Evolutionary conservation across 2,888 invertebrate genomes (phyloP).

Genomic region (Tipula vernalis): DNA sequence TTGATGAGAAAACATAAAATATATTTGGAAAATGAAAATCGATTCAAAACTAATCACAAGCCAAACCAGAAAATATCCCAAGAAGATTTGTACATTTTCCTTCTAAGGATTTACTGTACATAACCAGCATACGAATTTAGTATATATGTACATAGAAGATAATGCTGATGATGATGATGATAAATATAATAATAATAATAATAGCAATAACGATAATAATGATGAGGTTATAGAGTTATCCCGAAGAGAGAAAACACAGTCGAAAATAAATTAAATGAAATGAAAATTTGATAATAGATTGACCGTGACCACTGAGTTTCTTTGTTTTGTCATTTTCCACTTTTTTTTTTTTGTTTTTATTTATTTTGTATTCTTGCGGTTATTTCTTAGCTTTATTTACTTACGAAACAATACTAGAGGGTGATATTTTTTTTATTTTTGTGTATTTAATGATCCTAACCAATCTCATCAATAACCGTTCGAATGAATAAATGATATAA

Average conservation of each 20-base stretch:
- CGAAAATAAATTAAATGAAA: not conserved
- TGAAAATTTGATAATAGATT: constrained; percentile 4
- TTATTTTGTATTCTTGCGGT: not conserved
- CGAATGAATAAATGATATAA: not conserved
- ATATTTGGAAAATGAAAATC: not conserved
- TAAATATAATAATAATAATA: not conserved
- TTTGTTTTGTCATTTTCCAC: not conserved
- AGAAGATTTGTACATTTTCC: not conserved
- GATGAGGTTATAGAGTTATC: constrained; percentile 4
- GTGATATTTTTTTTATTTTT: not conserved
- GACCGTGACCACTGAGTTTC: not conserved
- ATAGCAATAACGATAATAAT: not conserved
- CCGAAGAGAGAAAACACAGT: not conserved
- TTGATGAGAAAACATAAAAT: not conserved
- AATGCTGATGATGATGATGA: not conserved
- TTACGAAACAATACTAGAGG: not conserved
- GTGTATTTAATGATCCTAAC: not conserved
- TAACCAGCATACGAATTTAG: not conserved
- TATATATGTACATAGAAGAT: not conserved
- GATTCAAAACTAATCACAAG: not conserved
- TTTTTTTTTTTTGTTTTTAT: not conserved
- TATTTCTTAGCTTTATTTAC: not conserved
- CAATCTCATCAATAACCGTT: not conserved
- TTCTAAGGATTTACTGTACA: not conserved
- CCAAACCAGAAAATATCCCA: not conserved